Conservation (phyloP, 2,888 invertebrate species). For the Spodoptera littoralis region DNA sequence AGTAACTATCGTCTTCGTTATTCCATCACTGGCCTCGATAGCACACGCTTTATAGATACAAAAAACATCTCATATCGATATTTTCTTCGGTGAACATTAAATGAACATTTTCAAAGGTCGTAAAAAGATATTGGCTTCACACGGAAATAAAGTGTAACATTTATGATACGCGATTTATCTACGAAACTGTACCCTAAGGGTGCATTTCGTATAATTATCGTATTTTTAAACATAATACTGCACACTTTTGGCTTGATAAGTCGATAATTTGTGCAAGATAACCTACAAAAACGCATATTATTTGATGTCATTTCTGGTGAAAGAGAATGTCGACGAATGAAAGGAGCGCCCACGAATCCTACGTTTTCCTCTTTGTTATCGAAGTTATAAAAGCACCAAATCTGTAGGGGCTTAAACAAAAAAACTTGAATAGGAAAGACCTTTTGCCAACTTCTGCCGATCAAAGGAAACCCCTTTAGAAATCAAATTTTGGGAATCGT, state of each 20-base stretch:
- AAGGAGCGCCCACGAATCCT: neutral
- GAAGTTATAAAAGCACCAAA: neutral
- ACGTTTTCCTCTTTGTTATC: neutral
- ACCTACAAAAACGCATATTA: no score
- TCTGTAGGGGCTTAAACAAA: neutral
- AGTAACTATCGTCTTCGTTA: no score
- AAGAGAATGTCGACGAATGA: neutral
- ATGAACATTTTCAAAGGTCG: constrained; percentile 12
- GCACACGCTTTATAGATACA: neutral
- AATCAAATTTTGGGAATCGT: constrained; percentile 12
- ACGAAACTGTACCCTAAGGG: neutral
- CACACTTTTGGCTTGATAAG: no score
- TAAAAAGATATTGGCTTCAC: constrained; percentile 34
- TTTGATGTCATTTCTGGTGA: no score
- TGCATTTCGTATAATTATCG: constrained; percentile 1
- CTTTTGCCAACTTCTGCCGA: constrained; percentile 8
- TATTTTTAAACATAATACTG: no score
- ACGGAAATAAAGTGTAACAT: constrained; percentile 21
- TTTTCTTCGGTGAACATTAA: constrained; percentile 8
- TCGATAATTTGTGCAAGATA: no score
- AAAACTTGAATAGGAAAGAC: neutral
- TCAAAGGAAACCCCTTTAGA: constrained; percentile 4
- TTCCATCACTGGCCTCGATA: no score
- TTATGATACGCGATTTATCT: constrained; percentile 16
- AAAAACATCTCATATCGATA: constrained; percentile 5